Base-by-base conservation (phyloP, 2,113 vertebrate species). In the Grammomys dolichurus region DNA sequence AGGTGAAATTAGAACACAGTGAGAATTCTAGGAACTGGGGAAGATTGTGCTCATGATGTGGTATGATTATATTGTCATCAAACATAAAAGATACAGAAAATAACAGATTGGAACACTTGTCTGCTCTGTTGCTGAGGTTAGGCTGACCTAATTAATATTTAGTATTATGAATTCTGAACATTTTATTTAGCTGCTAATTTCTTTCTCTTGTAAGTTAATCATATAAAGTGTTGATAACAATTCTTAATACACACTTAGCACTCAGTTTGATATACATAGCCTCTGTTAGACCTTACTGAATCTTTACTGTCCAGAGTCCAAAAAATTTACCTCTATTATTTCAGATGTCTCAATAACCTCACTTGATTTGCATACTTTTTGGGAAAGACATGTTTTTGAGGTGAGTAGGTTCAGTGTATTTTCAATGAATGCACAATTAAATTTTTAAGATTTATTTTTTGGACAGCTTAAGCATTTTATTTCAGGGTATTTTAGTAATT, bases 161-260 rank as follows among this genome's bases (percentile, higher is more conserved):
- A 95, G 82, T 48, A 87, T 82, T 46, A 75, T 80, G 16, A 95
- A 36, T 92, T 95, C 10, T 81, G 26, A 87, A 75, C 31, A 75
- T 94, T 80, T 88, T 86, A 24, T 92, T 90, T 75, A 88, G 24
- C 84, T 20, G 19, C 51, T 92, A 86, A 67, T 46, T 20, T 81
- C 19, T 88, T 90, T 93, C 67, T 63, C 60, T 96, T 94, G n/a
- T 86, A 14, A 87, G 56, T 40, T 70, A 43, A 70, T 56, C 31
- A 58, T 81, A 31, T 48, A 51, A 89, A 91, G 19, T 5, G 8
- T 40, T 77, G 91, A 77, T 63, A 80, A 43, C 0, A 65, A 22
- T 73, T 91, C 17, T 89, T 84, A 89, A 12, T 56, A 78, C 24
- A 36, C 60, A 46, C 31, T 48, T 77, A 95, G 43, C 17, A 70